Percentiles rank a stretch among this genome's conserved stretches.
These are phyloP conservation scores for Mus spretus DNA, from an alignment of 2,797 vertebrate genomes.

Conservation along the genomic window DNA sequence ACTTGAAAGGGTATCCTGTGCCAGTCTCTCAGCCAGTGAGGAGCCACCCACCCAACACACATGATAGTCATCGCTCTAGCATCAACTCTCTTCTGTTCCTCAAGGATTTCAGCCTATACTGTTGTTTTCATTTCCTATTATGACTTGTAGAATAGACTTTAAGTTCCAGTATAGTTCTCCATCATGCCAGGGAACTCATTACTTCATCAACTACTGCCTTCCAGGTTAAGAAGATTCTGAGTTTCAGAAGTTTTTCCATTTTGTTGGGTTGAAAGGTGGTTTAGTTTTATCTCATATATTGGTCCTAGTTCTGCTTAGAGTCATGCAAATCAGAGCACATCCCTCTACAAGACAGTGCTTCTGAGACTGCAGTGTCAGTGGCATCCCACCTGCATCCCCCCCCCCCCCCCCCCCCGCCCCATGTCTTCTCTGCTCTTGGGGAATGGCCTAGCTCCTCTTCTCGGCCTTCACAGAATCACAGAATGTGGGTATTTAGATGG, in stretches of 20 bases:
- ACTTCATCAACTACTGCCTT: not conserved
- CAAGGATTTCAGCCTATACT: not conserved
- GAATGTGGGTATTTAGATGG: not conserved
- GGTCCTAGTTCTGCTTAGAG: not conserved
- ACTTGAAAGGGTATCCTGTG: not conserved
- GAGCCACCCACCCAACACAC: not conserved
- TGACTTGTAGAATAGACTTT: slow-evolving; percentile 4
- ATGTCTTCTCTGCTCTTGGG: not conserved
- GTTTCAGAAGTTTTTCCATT: not conserved
- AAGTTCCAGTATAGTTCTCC: not conserved
- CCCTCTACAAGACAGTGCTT: not conserved
- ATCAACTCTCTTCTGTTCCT: not conserved
- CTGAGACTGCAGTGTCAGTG: not conserved
- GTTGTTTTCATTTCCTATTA: not conserved
- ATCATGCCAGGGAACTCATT: not conserved
- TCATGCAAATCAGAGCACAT: not conserved
- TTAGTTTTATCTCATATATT: slow-evolving; percentile 34
- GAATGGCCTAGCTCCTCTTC: not conserved
- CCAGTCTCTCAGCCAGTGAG: not conserved
- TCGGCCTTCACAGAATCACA: not conserved
- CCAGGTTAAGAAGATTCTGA: not conserved
- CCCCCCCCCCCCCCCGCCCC: no score
- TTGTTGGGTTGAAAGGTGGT: slow-evolving; percentile 15
- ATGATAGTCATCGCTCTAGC: not conserved
- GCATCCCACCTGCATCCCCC: rapidly evolving